A percentile compares a stretch with the other conserved stretches of the same genome.
Evolutionary conservation across 2,797 vertebrate species (phyloP).

Genomic region (Lepilemur septentrionalis): DNA sequence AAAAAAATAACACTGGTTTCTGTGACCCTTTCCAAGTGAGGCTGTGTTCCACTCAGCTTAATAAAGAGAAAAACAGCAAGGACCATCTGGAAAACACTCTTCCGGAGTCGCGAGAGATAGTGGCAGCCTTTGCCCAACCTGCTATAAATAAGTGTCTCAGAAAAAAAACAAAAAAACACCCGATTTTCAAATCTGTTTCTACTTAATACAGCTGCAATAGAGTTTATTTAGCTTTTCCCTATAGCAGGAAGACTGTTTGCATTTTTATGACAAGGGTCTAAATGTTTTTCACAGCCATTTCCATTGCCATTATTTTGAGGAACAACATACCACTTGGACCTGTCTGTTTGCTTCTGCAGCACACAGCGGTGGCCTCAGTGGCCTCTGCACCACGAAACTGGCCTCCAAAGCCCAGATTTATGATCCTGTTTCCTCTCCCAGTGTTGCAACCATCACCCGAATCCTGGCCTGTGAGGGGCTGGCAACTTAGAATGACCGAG

Average conservation of each 20-base stretch:
- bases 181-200: constrained; percentile 81
- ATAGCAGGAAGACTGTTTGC: constrained; percentile 67
- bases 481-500: constrained; percentile 73
- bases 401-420: constrained; percentile 63
- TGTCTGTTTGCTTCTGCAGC: constrained; percentile 68
- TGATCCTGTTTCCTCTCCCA: constrained; percentile 71
- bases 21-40: constrained; percentile 79
- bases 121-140: constrained; percentile 85
- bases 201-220: constrained; percentile 80
- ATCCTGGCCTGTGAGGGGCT: constrained; percentile 47
- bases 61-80: constrained; percentile 85
- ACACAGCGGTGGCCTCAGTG: constrained; percentile 60
- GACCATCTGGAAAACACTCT: constrained; percentile 87
- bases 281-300: constrained; percentile 75
- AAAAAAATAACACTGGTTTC: constrained; percentile 78
- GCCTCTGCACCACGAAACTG: constrained; percentile 50
- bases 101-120: constrained; percentile 82
- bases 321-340: constrained; percentile 37
- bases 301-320: constrained; percentile 66
- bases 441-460: constrained; percentile 53
- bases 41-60: constrained; percentile 78
- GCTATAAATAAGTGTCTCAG: constrained; percentile 86
- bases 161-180: background rate
- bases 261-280: constrained; percentile 71
- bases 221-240: constrained; percentile 77